Conservation (phyloP, 2,113 vertebrate species). For the Ochotona curzoniae region DNA sequence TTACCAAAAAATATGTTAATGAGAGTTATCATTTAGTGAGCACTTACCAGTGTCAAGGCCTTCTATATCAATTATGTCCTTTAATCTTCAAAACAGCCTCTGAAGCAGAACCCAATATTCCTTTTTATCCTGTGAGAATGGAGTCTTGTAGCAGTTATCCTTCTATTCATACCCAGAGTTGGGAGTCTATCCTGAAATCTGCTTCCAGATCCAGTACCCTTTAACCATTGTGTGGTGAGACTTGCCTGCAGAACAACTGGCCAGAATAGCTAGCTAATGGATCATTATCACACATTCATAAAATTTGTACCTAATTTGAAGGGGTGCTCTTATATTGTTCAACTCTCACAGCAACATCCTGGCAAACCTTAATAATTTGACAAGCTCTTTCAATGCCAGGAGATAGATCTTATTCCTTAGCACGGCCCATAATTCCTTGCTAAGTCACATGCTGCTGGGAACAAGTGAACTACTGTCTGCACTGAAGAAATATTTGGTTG, state of each 20-base stretch:
- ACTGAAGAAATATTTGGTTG: not conserved
- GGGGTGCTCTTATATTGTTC: not conserved
- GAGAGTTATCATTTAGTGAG: not conserved
- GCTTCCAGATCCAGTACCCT: not conserved
- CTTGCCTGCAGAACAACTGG: not conserved
- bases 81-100: not conserved
- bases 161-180: not conserved
- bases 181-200: not conserved
- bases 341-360: not conserved
- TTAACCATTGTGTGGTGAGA: not conserved
- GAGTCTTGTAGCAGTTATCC: not conserved
- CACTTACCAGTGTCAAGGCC: not conserved
- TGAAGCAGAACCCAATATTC: not conserved
- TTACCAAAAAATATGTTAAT: constrained; percentile 37
- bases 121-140: not conserved
- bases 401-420: not conserved
- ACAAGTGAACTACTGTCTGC: not conserved
- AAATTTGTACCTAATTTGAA: not conserved
- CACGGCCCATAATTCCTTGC: not conserved
- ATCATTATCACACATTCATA: not conserved
- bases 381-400: not conserved
- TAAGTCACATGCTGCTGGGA: not conserved
- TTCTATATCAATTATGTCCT: not conserved
- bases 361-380: not conserved
- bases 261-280: not conserved